Evolutionary conservation across 1,140 invertebrate species (phyloP), one percentile per base, ranked within the genome.

Genomic region (Radopholus similis): DNA sequence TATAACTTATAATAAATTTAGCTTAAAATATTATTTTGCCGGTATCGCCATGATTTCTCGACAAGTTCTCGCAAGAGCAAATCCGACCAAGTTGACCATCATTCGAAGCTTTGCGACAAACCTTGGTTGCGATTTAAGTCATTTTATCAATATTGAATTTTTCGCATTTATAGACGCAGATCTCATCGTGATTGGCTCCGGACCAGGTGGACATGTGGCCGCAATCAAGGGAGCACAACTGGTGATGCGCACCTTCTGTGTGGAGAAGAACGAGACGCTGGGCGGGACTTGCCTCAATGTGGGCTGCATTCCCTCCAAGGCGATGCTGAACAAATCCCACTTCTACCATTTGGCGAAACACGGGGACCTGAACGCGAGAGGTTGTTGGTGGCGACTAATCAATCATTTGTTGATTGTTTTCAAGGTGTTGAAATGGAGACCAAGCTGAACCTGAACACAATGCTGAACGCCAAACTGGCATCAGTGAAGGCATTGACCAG

Each of bases 181-280:
- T 85, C 76, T 99, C 64, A 92, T 97, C 23, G 95, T 99, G 3
- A 96, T 99, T 83, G 96, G 96, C 28, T 90, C 92, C 55, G 96
- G 96, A 42, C 95, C 96, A 76, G 96, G 95, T 75, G 96, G 96
- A 56, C 99, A 99, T 89, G 95, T 98, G 13, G 95, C 95, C 67
- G 91, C 95, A 13, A 98, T 99, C 68, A 98, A 98, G 88, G 93
- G 95, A 70, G 90, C 95, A n/a, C 96, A 99, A 84, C 85, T 99
- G 70, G 96, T 96, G 40, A 88, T 98, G 86, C 97, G 92, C 89
- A 95, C 93, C 21, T 89, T 95, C 13, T 97, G 93, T 82, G 88
- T 99, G 55, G 96, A 99, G 84, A 98, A 98, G 83, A 89, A 91
- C 76, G 86, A 88, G 5, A 97, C 93, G 0, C 86, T 97, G 8